These are phyloP conservation scores for Nothoprocta pentlandii DNA, from an alignment of 2,113 vertebrate species.

Conservation along the genomic window DNA sequence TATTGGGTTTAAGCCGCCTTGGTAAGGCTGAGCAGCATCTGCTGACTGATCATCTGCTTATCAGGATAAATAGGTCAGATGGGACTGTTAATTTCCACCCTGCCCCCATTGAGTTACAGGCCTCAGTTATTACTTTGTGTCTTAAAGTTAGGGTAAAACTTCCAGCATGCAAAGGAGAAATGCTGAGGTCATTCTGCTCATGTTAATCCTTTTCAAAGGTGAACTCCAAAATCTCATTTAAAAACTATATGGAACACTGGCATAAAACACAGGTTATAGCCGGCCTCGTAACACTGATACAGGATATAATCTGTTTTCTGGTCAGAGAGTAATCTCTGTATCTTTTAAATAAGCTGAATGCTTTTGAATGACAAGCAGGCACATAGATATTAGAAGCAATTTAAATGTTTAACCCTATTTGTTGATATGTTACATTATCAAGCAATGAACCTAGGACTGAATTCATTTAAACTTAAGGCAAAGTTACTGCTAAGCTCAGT, in stretches of 20 bases:
- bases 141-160: not conserved
- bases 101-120: not conserved
- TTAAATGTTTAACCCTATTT: not conserved
- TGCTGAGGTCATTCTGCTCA: not conserved
- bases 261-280: not conserved
- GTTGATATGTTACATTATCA: not conserved
- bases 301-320: not conserved
- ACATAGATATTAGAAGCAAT: not conserved
- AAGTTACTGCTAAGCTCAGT: not conserved
- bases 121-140: not conserved
- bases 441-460: not conserved
- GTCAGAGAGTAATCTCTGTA: not conserved
- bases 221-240: not conserved
- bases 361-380: not conserved
- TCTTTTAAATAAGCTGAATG: not conserved
- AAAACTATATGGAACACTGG: not conserved
- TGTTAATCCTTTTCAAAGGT: not conserved
- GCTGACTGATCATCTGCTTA: slow-evolving; percentile 65
- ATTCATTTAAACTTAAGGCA: not conserved
- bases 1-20: slow-evolving; percentile 34
- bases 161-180: not conserved
- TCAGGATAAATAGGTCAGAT: slow-evolving; percentile 59
- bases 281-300: not conserved
- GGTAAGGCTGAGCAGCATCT: slow-evolving; percentile 25
- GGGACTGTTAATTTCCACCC: not conserved